Evolutionary conservation across 1,140 invertebrate species (phyloP).

Genomic region (Trichonephila clavata): DNA sequence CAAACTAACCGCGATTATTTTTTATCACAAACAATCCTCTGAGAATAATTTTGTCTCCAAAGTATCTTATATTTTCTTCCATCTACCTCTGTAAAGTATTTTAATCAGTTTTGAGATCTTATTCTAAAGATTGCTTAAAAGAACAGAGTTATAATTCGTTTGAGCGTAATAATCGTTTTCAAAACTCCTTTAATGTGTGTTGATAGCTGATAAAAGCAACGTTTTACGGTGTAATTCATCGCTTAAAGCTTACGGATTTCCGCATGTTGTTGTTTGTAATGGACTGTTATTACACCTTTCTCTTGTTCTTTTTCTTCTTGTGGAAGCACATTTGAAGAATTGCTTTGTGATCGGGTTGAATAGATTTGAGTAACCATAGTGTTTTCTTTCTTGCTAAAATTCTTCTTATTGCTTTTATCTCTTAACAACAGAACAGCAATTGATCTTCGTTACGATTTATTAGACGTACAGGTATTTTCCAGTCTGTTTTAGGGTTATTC

Average conservation of each 20-base stretch:
- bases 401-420: background rate
- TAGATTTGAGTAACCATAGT: background rate
- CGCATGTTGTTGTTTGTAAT: conserved; percentile 58
- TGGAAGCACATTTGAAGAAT: background rate
- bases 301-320: background rate
- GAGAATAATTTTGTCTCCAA: background rate
- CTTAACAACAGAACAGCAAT: background rate
- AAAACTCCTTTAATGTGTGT: background rate
- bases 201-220: conserved; percentile 49
- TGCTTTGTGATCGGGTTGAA: background rate
- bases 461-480: too few relatives aligned
- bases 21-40: too few relatives aligned
- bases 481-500: background rate
- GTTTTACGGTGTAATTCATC: conserved; percentile 23
- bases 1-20: too few relatives aligned
- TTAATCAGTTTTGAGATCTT: background rate
- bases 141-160: background rate
- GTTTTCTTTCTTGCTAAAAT: background rate
- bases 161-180: background rate
- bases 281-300: conserved; percentile 20
- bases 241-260: conserved; percentile 41
- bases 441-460: background rate
- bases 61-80: background rate
- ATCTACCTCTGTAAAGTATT: background rate
- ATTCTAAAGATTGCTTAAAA: background rate